Percentiles rank a stretch among this genome's conserved stretches.
Evolutionary conservation across 2,797 vertebrate genomes (phyloP).

Genomic region (Lepilemur ruficaudatus): DNA sequence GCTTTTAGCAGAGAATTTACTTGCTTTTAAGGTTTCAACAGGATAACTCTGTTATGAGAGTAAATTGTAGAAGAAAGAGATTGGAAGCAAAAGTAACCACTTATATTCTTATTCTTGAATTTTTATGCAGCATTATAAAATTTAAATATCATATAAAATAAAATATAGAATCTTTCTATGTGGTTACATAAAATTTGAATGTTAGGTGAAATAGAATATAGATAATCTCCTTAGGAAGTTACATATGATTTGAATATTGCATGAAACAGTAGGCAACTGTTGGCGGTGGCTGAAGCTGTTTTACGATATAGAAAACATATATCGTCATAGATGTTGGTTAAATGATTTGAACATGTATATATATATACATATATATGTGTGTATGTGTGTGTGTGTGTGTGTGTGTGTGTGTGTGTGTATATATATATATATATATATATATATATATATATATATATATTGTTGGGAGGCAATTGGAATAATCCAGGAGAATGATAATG

Average conservation of each 20-base stretch:
- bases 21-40: constrained; percentile 19
- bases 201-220: background rate
- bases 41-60: background rate
- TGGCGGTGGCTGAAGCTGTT: background rate
- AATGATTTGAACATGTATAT: background rate
- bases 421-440: too few relatives aligned
- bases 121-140: background rate
- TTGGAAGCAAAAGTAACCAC: background rate
- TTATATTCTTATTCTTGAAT: background rate
- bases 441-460: background rate
- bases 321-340: background rate
- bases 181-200: background rate
- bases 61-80: background rate
- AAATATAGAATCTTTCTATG: background rate
- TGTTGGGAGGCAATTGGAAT: background rate
- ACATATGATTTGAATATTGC: background rate
- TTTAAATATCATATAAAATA: background rate
- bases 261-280: background rate
- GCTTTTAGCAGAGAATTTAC: background rate
- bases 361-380: too few relatives aligned
- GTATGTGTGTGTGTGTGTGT: too few relatives aligned
- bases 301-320: background rate
- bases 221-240: background rate
- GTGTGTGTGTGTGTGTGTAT: too few relatives aligned
- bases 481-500: background rate